Evolutionary conservation across 2,888 invertebrate genomes (phyloP), one percentile per base, ranked within the genome.

Genomic region (Amphipyra berbera): DNA sequence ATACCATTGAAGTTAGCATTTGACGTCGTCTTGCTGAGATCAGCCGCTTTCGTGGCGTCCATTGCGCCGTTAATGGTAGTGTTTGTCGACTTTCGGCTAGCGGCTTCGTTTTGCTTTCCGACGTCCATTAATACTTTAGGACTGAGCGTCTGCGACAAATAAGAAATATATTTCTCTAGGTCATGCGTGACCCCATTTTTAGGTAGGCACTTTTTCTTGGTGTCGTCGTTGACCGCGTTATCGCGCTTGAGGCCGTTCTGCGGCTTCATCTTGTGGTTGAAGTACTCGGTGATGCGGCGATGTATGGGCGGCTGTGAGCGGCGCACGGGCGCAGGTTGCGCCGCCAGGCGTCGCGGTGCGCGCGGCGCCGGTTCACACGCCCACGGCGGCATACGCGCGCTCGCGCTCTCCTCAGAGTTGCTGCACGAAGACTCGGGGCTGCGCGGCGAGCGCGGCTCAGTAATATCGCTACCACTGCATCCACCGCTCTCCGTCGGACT

Each of bases 381-480:
- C 94, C 94, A 95, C 82, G 94, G 94, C 88, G 94, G 94, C 94
- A 94, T 94, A 85, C 94, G 94, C 94, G 90, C 82, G 78, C 85
- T 76, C 83, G 85, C 88, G 82, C 85, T 82, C 74, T 86, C 81
- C 79, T 96, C 96, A 76, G 96, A 96, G 86, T 72, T 76, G 90
- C 96, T 91, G 88, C 94, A 90, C 84, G 90, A 89, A 75, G 96
- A 95, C 84, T 95, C 95, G 77, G 97, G 96, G 91, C 97, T 97
- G 92, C 96, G 97, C 81, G 98, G 98, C 64, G 98, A 98, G 74
- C 97, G 97, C 60, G 98, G 98, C 91, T 98, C 98, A 81, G 97
- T 97, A 91, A 97, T 97, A 94, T 98, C 98, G 93, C 97, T 98
- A 82, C 96, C 94, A 82, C 95, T 95, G 95, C 89, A 95, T 83